phyloP scores from a whole-genome alignment of 2,113 vertebrate genomes.

The Pionites leucogaster region DNA sequence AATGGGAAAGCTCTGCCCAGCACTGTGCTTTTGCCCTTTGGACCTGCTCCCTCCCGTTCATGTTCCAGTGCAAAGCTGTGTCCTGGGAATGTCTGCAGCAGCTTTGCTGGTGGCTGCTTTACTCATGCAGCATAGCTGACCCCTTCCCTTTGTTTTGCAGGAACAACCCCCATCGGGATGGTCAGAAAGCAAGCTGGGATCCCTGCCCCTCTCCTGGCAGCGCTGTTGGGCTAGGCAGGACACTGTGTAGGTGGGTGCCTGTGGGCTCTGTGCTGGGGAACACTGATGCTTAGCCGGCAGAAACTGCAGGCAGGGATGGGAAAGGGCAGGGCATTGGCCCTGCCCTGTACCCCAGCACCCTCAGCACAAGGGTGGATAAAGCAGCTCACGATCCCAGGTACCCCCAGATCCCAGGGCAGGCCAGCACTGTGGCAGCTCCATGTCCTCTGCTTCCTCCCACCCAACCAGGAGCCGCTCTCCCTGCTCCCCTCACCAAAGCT shows the following conservation, averaged over 20 bases:
- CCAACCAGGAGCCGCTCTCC: fast-evolving
- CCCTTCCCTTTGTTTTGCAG: background rate
- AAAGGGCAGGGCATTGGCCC: background rate
- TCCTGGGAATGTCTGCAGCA: background rate
- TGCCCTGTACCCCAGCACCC: background rate
- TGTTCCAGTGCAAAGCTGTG: background rate
- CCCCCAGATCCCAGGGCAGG: background rate
- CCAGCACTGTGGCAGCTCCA: fast-evolving
- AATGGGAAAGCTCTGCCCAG: background rate
- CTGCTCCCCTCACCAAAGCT: background rate
- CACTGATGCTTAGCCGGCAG: background rate
- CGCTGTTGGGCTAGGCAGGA: background rate
- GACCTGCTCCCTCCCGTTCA: background rate
- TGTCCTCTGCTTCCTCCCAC: background rate
- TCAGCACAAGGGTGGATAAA: fast-evolving
- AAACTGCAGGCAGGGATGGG: no score
- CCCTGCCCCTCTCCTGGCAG: background rate
- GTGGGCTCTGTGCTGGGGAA: background rate
- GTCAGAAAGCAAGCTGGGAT: background rate
- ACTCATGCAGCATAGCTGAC: background rate
- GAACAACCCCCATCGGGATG: fast-evolving
- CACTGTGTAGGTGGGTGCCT: background rate
- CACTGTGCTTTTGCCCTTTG: background rate
- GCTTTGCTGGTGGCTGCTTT: background rate
- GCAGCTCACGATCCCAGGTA: background rate